These are phyloP conservation scores for Diachrysia chrysitis DNA, from an alignment of 2,888 invertebrate species.

Conservation along the genomic window DNA sequence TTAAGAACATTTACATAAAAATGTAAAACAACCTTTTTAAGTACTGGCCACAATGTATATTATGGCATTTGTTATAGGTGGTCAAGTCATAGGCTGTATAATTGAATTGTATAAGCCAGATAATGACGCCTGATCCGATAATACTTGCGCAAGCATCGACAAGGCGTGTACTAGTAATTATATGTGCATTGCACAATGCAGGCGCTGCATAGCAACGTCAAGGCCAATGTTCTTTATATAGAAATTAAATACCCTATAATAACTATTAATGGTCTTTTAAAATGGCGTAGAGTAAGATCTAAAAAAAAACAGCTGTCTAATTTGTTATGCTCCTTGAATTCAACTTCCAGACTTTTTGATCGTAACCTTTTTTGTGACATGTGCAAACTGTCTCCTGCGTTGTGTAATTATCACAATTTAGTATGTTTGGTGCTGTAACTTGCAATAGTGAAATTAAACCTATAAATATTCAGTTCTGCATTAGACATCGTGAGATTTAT, in stretches of 20 bases:
- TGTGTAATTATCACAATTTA: neutral
- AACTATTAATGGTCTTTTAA: constrained; percentile 16
- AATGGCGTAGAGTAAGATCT: too few species aligned
- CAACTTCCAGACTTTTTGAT: neutral
- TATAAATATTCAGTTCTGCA: constrained; percentile 20
- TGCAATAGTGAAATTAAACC: constrained; percentile 10
- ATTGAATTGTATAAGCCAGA: constrained; percentile 66
- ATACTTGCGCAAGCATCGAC: constrained; percentile 61
- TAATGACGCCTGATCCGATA: constrained; percentile 64
- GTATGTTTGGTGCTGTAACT: neutral
- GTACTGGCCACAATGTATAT: constrained; percentile 33
- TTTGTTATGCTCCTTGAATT: too few species aligned
- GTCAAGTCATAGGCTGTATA: constrained; percentile 37
- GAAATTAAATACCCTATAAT: constrained; percentile 14
- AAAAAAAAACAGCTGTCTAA: too few species aligned
- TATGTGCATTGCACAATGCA: constrained; percentile 35
- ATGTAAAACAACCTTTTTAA: too few species aligned
- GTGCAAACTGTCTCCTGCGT: neutral
- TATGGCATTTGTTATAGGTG: constrained; percentile 34
- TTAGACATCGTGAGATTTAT: constrained; percentile 28
- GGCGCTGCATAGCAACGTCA: constrained; percentile 45
- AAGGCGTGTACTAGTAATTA: constrained; percentile 58
- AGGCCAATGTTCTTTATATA: constrained; percentile 47
- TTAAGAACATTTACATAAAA: too few species aligned
- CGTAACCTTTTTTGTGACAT: neutral